A percentile compares a stretch with the other conserved stretches of the same genome.
Conservation (phyloP, 1,140 invertebrate species). For the Leptonema lineaticorne region DNA sequence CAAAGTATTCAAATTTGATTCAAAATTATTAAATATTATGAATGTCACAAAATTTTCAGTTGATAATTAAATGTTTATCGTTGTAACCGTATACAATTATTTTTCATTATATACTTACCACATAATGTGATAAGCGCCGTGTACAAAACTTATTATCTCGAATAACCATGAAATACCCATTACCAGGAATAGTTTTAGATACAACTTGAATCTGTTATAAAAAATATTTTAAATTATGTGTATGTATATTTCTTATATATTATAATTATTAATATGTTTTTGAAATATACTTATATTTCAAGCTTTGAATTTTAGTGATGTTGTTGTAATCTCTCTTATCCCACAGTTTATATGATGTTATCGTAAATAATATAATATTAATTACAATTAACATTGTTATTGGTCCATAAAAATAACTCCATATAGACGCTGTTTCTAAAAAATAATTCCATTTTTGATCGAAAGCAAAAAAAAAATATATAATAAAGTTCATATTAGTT, state of each 20-base stretch:
- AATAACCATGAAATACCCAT: constrained; percentile 76
- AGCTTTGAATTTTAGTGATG: constrained; percentile 55
- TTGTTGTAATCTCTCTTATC: constrained; percentile 53
- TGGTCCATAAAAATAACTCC: constrained; percentile 68
- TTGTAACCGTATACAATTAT: not conserved
- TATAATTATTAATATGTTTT: not conserved
- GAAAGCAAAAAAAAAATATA: not conserved
- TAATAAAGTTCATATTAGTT: not conserved
- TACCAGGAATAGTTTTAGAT: constrained; percentile 67
- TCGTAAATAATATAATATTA: constrained; percentile 61
- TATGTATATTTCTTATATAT: no score
- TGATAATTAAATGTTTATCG: not conserved
- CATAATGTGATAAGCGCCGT: constrained; percentile 48
- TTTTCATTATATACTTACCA: constrained; percentile 46
- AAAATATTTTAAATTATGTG: constrained; percentile 22
- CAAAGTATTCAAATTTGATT: no score
- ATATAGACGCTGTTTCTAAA: constrained; percentile 57
- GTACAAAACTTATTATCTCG: constrained; percentile 58
- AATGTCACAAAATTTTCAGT: no score
- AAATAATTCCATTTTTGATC: constrained; percentile 34
- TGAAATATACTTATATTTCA: constrained; percentile 59
- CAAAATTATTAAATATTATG: no score
- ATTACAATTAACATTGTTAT: constrained; percentile 57
- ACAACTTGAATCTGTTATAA: constrained; percentile 61
- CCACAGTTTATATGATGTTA: constrained; percentile 60